These are phyloP conservation scores for Syngnathus scovelli DNA, from an alignment of 2,113 vertebrate species.

Conservation along the genomic window DNA sequence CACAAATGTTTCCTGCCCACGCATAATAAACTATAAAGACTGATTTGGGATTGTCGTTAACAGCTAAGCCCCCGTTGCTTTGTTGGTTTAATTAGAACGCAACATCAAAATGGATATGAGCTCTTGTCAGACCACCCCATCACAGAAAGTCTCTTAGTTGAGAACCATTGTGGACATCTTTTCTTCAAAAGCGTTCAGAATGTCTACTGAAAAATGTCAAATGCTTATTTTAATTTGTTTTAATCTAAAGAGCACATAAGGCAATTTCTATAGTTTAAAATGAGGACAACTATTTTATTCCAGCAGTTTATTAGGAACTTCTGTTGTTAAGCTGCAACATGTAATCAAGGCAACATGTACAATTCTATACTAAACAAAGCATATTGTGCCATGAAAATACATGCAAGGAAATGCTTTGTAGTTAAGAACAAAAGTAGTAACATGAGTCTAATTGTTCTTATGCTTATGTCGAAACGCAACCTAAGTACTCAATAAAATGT, in stretches of 20 bases:
- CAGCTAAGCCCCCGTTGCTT: conserved; percentile 21
- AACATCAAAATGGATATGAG: conserved; percentile 12
- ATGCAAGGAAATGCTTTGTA: conserved; percentile 51
- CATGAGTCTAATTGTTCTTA: background rate
- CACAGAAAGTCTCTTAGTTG: too few relatives aligned
- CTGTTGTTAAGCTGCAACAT: conserved; percentile 56
- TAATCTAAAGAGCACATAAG: background rate
- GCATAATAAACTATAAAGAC: background rate
- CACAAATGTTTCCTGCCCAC: background rate
- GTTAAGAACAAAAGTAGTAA: conserved; percentile 20
- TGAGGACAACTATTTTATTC: background rate
- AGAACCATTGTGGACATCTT: background rate
- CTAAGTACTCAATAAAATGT: conserved; percentile 23
- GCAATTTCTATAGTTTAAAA: too few relatives aligned
- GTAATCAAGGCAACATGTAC: conserved; percentile 49
- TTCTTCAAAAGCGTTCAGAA: background rate
- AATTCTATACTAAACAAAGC: conserved; percentile 33
- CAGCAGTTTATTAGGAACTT: conserved; percentile 63
- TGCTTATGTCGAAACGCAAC: conserved; percentile 24
- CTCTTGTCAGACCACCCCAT: background rate
- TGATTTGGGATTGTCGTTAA: conserved; percentile 2
- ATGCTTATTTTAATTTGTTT: background rate
- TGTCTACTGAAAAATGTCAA: background rate
- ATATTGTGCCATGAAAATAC: conserved; percentile 37
- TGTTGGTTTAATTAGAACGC: conserved; percentile 45